Evolutionary conservation across 2,888 invertebrate genomes (phyloP), one percentile per base, ranked within the genome.

Genomic region (Heliothis peltigera): DNA sequence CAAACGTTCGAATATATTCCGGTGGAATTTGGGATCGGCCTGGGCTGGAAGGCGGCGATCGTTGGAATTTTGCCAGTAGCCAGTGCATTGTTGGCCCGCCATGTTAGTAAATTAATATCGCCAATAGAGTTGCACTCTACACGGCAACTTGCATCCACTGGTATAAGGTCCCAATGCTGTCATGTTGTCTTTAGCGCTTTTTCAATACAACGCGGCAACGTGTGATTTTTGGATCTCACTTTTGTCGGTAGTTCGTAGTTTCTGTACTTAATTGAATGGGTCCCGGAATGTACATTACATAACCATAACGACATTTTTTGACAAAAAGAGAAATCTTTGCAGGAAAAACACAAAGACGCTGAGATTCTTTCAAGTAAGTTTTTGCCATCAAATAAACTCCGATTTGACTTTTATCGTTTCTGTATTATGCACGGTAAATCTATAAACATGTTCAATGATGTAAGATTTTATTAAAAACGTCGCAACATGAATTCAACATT

Each of bases 101-200:
- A 88, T 89, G 89, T 89, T 88, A 89, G 88, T 92, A 90, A 92
- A 92, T 92, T 92, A 92, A 92, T 92, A 92, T 89, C 86, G 84
- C 84, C 90, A 87, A 87, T 90, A 85, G 83, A 87, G 85, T 84
- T 74, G 82, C 82, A 84, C 81, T 84, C 81, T 84, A 86, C 84
- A 83, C 80, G 79, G 84, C 79, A 83, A 79, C 76, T 83, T 84
- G 77, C 79, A 72, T 79, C 71, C 79, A 72, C 57, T 60, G 59
- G 56, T 49, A 54, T 69, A 60, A 47, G 61, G 54, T 64, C 19
- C 55, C 64, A 64, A 17, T 22, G 10, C 44, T 39, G 22, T 46
- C 21, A 48, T 1, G 18, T n/a, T 17, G 42, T 49, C 25, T 62
- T 39, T 47, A 47, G n/a, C 10, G 1, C 17, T 8, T 19, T 46